phyloP scores from a whole-genome alignment of 2,888 invertebrate species.

The Stenodema calcarata region DNA sequence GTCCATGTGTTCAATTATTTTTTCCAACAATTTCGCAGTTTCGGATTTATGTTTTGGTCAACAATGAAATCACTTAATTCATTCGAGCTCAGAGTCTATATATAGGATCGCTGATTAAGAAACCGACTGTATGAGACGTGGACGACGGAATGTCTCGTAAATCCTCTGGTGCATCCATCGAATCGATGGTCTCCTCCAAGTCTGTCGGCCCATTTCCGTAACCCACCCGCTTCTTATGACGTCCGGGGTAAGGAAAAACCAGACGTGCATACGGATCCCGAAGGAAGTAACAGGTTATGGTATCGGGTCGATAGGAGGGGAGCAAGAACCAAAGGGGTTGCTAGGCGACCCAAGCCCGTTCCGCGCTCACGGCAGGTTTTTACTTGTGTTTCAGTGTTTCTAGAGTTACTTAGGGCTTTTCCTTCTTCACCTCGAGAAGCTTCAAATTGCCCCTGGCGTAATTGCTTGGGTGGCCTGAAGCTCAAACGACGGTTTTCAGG shows the following conservation, averaged over 20 bases:
- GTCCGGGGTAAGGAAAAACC: not conserved
- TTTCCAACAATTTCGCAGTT: too few species aligned
- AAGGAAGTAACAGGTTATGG: conserved; percentile 8
- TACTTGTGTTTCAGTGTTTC: conserved; percentile 3
- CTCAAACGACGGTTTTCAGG: too few species aligned
- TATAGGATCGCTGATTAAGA: too few species aligned
- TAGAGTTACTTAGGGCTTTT: not conserved
- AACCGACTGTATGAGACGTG: too few species aligned
- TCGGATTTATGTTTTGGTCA: too few species aligned
- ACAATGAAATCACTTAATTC: too few species aligned
- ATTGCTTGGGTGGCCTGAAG: too few species aligned
- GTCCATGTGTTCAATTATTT: too few species aligned
- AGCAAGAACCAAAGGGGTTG: not conserved
- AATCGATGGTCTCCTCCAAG: too few species aligned
- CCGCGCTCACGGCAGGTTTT: not conserved
- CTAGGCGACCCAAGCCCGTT: not conserved
- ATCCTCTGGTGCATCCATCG: not conserved
- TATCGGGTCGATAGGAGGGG: not conserved
- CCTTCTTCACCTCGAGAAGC: not conserved
- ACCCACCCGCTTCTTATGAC: not conserved
- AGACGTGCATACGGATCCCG: not conserved
- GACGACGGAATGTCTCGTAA: too few species aligned
- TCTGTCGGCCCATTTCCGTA: not conserved
- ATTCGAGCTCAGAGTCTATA: too few species aligned
- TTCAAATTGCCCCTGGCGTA: too few species aligned